phyloP scores from a whole-genome alignment of 2,797 vertebrate species.

The Apogon hyalosoma region DNA sequence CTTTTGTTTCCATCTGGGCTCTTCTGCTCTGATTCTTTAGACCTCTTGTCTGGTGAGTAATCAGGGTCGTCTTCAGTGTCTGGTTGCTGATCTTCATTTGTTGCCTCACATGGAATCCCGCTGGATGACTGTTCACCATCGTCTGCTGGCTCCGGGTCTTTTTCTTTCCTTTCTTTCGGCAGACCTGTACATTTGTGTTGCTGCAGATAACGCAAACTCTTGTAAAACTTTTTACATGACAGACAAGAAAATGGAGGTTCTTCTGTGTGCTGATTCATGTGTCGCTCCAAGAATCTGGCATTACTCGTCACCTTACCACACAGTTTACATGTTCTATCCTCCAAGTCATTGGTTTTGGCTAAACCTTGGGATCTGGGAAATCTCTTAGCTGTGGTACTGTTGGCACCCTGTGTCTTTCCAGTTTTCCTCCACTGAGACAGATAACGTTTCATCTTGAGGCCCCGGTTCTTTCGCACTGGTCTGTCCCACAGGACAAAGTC shows the following conservation, averaged over 20 bases:
- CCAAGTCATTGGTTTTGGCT: slow-evolving; percentile 50
- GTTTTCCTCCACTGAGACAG: slow-evolving; percentile 77
- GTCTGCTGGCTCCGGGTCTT: slow-evolving; percentile 8
- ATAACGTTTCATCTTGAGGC: slow-evolving; percentile 80
- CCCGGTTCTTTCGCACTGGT: slow-evolving; percentile 76
- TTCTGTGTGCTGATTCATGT: slow-evolving; percentile 70
- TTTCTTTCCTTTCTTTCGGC: slow-evolving; percentile 41
- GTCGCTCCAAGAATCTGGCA: slow-evolving; percentile 61
- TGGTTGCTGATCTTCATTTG: slow-evolving; percentile 31
- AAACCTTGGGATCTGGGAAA: slow-evolving; percentile 19
- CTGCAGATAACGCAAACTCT: slow-evolving; percentile 69
- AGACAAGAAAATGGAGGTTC: slow-evolving; percentile 63
- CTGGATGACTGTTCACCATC: slow-evolving; percentile 58
- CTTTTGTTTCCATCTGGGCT: slow-evolving; percentile 59
- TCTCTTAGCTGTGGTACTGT: slow-evolving; percentile 28
- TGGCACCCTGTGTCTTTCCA: slow-evolving; percentile 34
- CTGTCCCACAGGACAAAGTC: slow-evolving; percentile 60
- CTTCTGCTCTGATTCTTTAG: slow-evolving; percentile 37
- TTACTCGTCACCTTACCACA: slow-evolving; percentile 68
- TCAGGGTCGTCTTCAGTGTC: slow-evolving; percentile 46
- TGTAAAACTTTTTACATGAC: slow-evolving; percentile 68
- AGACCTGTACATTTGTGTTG: slow-evolving; percentile 67
- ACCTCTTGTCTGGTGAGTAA: slow-evolving; percentile 33
- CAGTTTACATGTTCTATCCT: slow-evolving; percentile 73
- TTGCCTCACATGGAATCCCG: slow-evolving; percentile 4